A percentile compares a stretch with the other conserved stretches of the same genome.
phyloP scores from a whole-genome alignment of 2,113 vertebrate species.

The Rhegmatorhina hoffmannsi region DNA sequence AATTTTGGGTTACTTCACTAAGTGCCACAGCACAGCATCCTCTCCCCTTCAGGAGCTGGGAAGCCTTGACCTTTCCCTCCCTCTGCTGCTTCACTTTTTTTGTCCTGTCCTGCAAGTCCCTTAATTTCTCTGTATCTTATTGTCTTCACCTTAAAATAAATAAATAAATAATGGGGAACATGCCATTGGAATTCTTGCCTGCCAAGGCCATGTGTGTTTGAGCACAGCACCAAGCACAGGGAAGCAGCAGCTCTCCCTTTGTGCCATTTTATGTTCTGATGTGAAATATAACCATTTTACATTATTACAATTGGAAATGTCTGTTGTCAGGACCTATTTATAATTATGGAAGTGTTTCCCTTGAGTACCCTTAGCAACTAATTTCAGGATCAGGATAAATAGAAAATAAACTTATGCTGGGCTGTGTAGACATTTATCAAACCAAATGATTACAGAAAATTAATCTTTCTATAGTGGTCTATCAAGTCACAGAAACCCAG shows the following conservation, averaged over 20 bases:
- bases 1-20: not conserved
- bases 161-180: not conserved
- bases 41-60: not conserved
- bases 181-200: not conserved
- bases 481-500: not conserved
- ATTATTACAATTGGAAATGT: slow-evolving; percentile 24
- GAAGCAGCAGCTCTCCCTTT: not conserved
- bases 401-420: slow-evolving; percentile 44
- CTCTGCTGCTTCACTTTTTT: not conserved
- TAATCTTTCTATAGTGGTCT: slow-evolving; percentile 12
- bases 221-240: not conserved
- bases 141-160: not conserved
- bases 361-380: slow-evolving; percentile 38
- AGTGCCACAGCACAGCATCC: not conserved
- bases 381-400: slow-evolving; percentile 47
- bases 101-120: not conserved
- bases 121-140: not conserved
- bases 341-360: slow-evolving; percentile 29
- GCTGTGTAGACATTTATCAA: slow-evolving; percentile 36
- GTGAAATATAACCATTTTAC: slow-evolving; percentile 6
- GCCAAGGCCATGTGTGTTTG: not conserved
- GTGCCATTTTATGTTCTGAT: not conserved
- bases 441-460: slow-evolving; percentile 57
- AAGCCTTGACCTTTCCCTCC: not conserved
- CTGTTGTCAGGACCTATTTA: slow-evolving; percentile 40